Evolutionary conservation across 2,797 vertebrate species (phyloP).

Genomic region (Phataginus tetradactyla): DNA sequence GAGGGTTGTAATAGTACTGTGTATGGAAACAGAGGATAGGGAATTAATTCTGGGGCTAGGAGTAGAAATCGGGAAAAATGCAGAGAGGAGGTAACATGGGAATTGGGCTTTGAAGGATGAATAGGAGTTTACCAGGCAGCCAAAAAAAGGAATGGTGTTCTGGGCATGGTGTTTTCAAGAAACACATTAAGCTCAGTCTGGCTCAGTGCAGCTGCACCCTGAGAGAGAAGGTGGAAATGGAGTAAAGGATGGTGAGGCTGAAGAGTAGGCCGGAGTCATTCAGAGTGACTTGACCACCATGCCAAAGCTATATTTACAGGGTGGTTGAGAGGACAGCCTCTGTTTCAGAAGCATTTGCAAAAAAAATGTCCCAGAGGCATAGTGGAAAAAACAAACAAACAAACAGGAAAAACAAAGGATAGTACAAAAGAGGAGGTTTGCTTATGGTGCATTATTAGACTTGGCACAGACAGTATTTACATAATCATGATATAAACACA

Average conservation of each 20-base stretch:
- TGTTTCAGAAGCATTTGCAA: background rate
- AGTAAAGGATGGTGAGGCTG: background rate
- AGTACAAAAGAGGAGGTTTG: conserved; percentile 12
- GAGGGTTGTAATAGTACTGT: background rate
- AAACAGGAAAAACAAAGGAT: background rate
- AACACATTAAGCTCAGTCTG: background rate
- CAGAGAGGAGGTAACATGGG: background rate
- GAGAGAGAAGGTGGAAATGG: background rate
- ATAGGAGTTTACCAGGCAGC: conserved; percentile 20
- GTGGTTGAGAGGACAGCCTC: background rate
- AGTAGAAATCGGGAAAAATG: background rate
- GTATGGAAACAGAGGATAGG: background rate
- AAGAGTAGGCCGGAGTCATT: background rate
- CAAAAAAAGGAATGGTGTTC: background rate
- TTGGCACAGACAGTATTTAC: conserved; percentile 7
- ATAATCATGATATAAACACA: background rate
- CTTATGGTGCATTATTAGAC: conserved; percentile 3
- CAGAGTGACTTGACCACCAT: background rate
- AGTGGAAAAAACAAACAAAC: background rate
- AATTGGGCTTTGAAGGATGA: conserved; percentile 31
- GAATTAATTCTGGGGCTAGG: background rate
- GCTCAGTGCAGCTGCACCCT: background rate
- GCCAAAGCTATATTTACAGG: background rate
- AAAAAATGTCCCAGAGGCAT: no score
- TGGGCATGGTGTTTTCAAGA: background rate